These are phyloP conservation scores for Leptinotarsa texana DNA, from an alignment of 1,140 invertebrate genomes.

Conservation along the genomic window DNA sequence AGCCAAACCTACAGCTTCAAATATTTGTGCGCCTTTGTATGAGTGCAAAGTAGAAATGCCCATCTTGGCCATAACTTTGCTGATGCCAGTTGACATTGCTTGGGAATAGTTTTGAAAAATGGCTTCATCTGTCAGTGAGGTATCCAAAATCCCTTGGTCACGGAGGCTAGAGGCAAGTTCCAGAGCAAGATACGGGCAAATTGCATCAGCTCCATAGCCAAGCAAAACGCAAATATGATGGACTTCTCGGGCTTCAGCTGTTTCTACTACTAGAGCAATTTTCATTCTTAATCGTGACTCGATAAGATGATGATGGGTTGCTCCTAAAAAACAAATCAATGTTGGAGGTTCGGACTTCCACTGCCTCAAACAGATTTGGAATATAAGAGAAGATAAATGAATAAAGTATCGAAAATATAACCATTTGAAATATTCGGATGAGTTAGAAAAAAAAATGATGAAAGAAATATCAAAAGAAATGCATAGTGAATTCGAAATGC, in stretches of 20 bases:
- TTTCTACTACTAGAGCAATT: constrained; percentile 90
- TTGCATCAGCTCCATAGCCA: constrained; percentile 96
- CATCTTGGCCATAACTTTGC: constrained; percentile 93
- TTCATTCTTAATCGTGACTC: constrained; percentile 95
- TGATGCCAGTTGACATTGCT: constrained; percentile 56
- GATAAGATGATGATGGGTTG: constrained; percentile 94
- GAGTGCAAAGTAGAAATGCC: constrained; percentile 98
- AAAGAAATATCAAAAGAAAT: no score
- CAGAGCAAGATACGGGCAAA: constrained; percentile 96
- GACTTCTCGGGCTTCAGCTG: constrained; percentile 92
- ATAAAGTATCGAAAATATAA: no score
- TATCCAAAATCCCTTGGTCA: constrained; percentile 79
- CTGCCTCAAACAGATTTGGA: no score
- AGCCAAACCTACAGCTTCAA: constrained; percentile 95
- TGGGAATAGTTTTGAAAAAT: constrained; percentile 75
- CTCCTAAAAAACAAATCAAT: constrained; percentile 59
- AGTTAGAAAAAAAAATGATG: no score
- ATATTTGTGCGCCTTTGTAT: constrained; percentile 99
- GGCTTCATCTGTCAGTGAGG: constrained; percentile 76
- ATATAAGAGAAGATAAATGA: no score
- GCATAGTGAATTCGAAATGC: no score
- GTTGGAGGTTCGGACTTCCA: no score
- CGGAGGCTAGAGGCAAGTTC: constrained; percentile 84
- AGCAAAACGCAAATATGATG: constrained; percentile 96
- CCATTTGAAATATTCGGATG: no score